Evolutionary conservation across 2,888 invertebrate genomes (phyloP).

Genomic region (Ophion obscuratus): DNA sequence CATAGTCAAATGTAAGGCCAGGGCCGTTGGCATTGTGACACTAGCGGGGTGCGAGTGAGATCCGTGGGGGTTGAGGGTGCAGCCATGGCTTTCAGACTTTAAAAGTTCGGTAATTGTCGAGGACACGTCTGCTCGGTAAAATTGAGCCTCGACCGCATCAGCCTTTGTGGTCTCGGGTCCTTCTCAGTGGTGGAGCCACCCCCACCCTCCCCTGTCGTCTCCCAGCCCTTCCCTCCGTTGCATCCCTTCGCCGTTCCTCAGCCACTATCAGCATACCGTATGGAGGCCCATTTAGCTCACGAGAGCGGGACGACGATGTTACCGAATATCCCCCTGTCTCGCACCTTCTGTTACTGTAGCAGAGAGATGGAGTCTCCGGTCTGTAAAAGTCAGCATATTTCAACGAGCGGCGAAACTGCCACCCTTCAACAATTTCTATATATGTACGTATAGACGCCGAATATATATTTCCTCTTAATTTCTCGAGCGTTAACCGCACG

Average conservation of each 20-base stretch:
- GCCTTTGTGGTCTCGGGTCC: conserved; percentile 81
- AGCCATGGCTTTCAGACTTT: conserved; percentile 77
- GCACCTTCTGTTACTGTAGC: conserved; percentile 54
- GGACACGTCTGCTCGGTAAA: conserved; percentile 83
- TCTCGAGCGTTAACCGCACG: conserved; percentile 34
- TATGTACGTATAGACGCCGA: conserved; percentile 3
- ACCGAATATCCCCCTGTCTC: conserved; percentile 37
- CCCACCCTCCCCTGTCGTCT: conserved; percentile 60
- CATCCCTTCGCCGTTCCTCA: conserved; percentile 9
- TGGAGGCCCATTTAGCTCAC: conserved; percentile 42
- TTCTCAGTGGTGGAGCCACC: conserved; percentile 59
- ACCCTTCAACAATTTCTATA: conserved; percentile 26
- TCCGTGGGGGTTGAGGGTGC: conserved; percentile 66
- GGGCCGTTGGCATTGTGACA: conserved; percentile 38
- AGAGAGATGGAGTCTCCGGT: conserved; percentile 56
- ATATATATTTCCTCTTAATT: conserved; percentile 44
- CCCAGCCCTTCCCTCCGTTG: background rate
- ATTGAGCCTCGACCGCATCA: conserved; percentile 81
- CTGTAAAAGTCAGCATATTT: conserved; percentile 84
- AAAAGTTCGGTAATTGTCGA: conserved; percentile 83
- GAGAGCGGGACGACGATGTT: conserved; percentile 38
- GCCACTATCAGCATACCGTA: conserved; percentile 34
- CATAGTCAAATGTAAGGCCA: conserved; percentile 8
- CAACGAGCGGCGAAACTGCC: conserved; percentile 65
- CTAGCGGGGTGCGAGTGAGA: conserved; percentile 52